Evolutionary conservation across 2,113 vertebrate species (phyloP).

Genomic region (Galbula dea): DNA sequence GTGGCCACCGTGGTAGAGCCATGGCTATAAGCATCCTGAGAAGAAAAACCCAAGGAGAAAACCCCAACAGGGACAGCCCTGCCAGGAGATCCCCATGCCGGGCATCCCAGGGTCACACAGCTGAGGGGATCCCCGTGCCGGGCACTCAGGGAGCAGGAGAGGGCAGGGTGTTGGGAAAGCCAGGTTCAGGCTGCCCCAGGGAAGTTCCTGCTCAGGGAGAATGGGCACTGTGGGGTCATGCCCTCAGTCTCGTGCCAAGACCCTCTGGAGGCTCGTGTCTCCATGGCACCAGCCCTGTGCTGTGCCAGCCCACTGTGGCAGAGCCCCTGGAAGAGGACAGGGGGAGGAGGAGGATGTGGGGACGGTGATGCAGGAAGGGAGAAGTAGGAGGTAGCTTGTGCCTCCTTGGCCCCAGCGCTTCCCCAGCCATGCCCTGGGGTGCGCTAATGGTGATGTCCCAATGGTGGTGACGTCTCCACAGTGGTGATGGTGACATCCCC

Average conservation of each 20-base stretch:
- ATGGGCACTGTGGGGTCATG: fast-evolving
- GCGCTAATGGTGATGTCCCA: fast-evolving
- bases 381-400: fast-evolving
- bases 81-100: not conserved
- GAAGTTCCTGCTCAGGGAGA: not conserved
- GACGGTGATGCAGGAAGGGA: fast-evolving
- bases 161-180: no score
- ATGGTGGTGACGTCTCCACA: fast-evolving
- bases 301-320: fast-evolving
- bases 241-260: fast-evolving
- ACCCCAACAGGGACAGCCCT: not conserved
- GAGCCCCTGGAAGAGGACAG: fast-evolving
- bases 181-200: not conserved
- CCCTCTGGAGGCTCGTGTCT: fast-evolving
- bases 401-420: not conserved
- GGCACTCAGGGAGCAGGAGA: not conserved
- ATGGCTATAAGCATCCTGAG: not conserved
- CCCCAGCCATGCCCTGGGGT: not conserved
- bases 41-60: not conserved
- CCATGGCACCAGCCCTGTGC: not conserved
- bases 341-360: not conserved
- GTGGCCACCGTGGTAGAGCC: fast-evolving
- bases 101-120: not conserved
- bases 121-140: not conserved
- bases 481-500: fast-evolving